These are phyloP conservation scores for Nesogale talazaci DNA, from an alignment of 2,113 vertebrate genomes.

Conservation along the genomic window DNA sequence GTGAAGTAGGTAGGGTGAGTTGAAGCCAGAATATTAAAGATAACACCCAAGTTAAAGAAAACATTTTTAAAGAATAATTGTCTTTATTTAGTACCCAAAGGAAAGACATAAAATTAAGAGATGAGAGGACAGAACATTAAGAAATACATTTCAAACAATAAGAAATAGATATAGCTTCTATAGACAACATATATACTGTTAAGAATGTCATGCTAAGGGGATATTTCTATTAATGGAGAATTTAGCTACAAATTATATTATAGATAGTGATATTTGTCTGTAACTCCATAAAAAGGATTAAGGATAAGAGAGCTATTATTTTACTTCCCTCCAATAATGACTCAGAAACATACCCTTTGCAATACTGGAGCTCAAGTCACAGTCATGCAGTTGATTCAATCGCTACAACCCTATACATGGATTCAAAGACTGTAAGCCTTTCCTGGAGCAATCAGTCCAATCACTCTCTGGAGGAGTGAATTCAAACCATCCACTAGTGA, in stretches of 20 bases:
- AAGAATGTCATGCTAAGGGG: background rate
- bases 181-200: background rate
- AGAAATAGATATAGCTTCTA: background rate
- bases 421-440: too few species aligned
- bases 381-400: too few species aligned
- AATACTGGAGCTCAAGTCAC: background rate
- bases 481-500: too few species aligned
- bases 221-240: background rate
- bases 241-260: background rate
- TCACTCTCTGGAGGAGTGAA: too few species aligned
- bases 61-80: background rate
- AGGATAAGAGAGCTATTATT: background rate
- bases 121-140: background rate
- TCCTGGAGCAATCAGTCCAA: too few species aligned
- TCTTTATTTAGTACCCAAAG: background rate
- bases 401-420: too few species aligned
- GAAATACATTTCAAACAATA: background rate
- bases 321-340: background rate
- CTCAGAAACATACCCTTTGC: background rate
- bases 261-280: background rate
- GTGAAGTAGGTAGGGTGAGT: background rate
- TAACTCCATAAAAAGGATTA: conserved; percentile 53
- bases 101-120: background rate
- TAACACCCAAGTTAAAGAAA: background rate
- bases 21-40: background rate